These are phyloP conservation scores for Brachionus rotundiformis DNA, from an alignment of 1,140 invertebrate genomes.

Conservation along the genomic window DNA sequence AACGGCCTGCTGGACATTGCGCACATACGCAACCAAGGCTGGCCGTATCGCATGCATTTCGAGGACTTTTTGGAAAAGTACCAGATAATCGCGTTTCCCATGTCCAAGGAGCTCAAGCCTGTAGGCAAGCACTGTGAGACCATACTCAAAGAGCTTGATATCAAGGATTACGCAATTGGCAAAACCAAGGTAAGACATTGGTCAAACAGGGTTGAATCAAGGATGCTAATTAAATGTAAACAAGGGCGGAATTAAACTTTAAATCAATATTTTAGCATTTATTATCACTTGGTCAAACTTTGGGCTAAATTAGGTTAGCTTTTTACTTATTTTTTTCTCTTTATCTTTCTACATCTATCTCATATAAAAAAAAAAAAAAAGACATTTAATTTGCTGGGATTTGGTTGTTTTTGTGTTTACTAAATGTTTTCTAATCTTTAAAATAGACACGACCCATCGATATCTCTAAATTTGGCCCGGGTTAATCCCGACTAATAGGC, in stretches of 20 bases:
- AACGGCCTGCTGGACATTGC: conserved; percentile 60
- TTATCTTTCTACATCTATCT: too few relatives aligned
- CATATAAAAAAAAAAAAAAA: too few relatives aligned
- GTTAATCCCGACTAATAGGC: conserved; percentile 39
- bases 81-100: conserved; percentile 23
- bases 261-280: conserved; percentile 39
- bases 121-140: conserved; percentile 22
- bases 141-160: conserved; percentile 27
- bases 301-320: conserved; percentile 13
- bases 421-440: conserved; percentile 26
- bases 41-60: conserved; percentile 59
- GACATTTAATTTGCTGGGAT: not conserved
- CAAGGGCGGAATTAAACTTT: not conserved
- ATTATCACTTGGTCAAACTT: conserved; percentile 29
- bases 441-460: conserved; percentile 13
- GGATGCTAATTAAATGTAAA: conserved; percentile 44
- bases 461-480: not conserved
- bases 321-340: not conserved
- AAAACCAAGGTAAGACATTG: conserved; percentile 36
- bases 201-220: not conserved
- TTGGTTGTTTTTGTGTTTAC: not conserved
- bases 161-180: conserved; percentile 44
- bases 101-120: not conserved
- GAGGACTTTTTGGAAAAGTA: conserved; percentile 58
- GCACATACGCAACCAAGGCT: conserved; percentile 60